Conservation (phyloP, 2,113 vertebrate species). For the Pelecanoides urinatrix region DNA sequence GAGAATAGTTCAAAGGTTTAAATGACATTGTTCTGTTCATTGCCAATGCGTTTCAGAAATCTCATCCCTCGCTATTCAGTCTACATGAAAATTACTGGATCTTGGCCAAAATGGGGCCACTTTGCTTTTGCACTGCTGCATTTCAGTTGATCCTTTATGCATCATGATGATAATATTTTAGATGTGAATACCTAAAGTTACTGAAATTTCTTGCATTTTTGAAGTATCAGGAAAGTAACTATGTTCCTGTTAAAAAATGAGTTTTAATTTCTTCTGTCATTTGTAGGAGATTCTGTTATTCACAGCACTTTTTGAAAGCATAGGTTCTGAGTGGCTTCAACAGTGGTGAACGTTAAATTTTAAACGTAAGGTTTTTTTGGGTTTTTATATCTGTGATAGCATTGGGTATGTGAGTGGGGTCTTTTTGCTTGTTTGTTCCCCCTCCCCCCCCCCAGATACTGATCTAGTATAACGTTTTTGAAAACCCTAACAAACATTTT, state of each 20-base stretch:
- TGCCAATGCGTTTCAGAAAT: not conserved
- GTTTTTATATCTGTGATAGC: not conserved
- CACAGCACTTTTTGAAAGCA: not conserved
- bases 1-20: not conserved
- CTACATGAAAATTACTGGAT: constrained; percentile 16
- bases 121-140: not conserved
- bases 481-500: not conserved
- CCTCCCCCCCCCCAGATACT: not conserved
- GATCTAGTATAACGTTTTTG: not conserved
- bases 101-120: not conserved
- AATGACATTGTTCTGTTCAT: not conserved
- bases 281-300: not conserved
- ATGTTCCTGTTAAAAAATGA: not conserved
- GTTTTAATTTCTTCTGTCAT: not conserved
- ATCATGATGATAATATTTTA: not conserved
- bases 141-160: not conserved
- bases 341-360: not conserved
- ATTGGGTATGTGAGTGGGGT: not conserved
- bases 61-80: not conserved
- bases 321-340: not conserved
- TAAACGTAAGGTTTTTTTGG: not conserved
- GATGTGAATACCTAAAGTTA: not conserved
- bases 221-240: not conserved
- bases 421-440: not conserved
- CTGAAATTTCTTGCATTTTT: not conserved